phyloP scores from a whole-genome alignment of 2,797 vertebrate genomes.

The Amblyopsis hoosieri region DNA sequence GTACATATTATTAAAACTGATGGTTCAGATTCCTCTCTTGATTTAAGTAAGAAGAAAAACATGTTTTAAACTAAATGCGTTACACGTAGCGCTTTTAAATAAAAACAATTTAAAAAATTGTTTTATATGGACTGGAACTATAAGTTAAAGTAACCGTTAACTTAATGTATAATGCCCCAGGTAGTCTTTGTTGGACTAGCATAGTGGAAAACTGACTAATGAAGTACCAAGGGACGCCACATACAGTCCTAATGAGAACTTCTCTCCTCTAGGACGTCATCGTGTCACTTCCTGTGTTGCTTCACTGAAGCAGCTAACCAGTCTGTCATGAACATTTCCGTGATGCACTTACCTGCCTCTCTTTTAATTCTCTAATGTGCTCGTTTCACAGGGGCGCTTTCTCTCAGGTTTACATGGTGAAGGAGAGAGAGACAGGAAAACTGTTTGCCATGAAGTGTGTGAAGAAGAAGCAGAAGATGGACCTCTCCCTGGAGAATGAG shows the following conservation, averaged over 20 bases:
- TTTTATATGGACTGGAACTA: background rate
- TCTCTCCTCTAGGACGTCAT: slow-evolving; percentile 3
- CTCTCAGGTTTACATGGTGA: slow-evolving; percentile 95
- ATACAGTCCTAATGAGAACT: slow-evolving; percentile 11
- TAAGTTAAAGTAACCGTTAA: too few relatives aligned
- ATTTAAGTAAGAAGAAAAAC: too few relatives aligned
- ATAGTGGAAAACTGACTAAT: slow-evolving; percentile 6
- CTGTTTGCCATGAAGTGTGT: slow-evolving; percentile 94
- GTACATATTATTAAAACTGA: too few relatives aligned
- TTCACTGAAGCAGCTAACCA: background rate
- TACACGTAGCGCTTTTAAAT: too few relatives aligned
- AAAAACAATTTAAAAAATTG: too few relatives aligned
- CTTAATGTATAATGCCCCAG: background rate
- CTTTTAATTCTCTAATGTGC: background rate
- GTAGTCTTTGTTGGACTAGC: background rate
- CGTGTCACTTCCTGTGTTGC: background rate
- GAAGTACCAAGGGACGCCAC: background rate
- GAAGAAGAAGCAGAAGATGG: slow-evolving; percentile 89
- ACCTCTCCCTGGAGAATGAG: slow-evolving; percentile 93
- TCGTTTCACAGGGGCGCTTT: slow-evolving; percentile 87
- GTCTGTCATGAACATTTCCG: background rate
- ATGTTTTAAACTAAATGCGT: too few relatives aligned
- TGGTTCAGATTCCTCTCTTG: too few relatives aligned
- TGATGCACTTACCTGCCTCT: background rate
- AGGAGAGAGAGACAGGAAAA: slow-evolving; percentile 90